Evolutionary conservation across 2,888 invertebrate species (phyloP).

Genomic region (Candidula unifasciata): DNA sequence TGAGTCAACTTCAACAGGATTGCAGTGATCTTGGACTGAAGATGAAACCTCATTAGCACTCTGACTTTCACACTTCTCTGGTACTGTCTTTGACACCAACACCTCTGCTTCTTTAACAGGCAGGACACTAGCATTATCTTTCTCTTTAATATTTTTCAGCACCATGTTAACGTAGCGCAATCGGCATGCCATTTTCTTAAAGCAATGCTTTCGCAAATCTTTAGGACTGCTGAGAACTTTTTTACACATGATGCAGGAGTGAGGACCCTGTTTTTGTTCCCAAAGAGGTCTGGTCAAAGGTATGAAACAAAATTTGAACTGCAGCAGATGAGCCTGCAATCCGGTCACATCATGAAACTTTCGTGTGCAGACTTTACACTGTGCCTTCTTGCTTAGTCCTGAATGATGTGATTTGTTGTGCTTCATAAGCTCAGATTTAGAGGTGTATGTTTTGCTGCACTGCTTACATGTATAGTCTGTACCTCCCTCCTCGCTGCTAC

Average conservation of each 20-base stretch:
- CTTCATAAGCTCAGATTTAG: background rate
- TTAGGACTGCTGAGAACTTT: conserved; percentile 1
- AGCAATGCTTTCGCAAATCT: conserved; percentile 46
- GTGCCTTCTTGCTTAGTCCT: background rate
- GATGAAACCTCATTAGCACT: conserved; percentile 4
- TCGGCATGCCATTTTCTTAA: conserved; percentile 42
- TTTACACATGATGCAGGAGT: conserved; percentile 35
- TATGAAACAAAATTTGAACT: conserved; percentile 40
- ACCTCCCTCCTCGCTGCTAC: conserved; percentile 23
- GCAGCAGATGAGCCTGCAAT: conserved; percentile 36
- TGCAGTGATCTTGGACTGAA: conserved; percentile 5
- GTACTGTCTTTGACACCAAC: background rate
- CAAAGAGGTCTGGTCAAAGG: conserved; percentile 25
- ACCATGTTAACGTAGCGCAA: conserved; percentile 38
- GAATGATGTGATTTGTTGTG: conserved; percentile 17
- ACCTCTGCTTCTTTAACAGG: too few species aligned
- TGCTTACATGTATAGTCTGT: conserved; percentile 37
- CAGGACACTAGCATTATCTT: background rate
- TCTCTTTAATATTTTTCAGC: background rate
- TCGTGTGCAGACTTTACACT: conserved; percentile 39
- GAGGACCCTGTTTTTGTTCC: conserved; percentile 15
- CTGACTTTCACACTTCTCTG: background rate
- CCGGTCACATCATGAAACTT: conserved; percentile 28
- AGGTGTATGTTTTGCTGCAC: conserved; percentile 11
- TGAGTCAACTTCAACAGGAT: background rate